Percentiles rank a stretch among this genome's conserved stretches.
phyloP scores from a whole-genome alignment of 2,797 vertebrate genomes.

The Trichosurus vulpecula region DNA sequence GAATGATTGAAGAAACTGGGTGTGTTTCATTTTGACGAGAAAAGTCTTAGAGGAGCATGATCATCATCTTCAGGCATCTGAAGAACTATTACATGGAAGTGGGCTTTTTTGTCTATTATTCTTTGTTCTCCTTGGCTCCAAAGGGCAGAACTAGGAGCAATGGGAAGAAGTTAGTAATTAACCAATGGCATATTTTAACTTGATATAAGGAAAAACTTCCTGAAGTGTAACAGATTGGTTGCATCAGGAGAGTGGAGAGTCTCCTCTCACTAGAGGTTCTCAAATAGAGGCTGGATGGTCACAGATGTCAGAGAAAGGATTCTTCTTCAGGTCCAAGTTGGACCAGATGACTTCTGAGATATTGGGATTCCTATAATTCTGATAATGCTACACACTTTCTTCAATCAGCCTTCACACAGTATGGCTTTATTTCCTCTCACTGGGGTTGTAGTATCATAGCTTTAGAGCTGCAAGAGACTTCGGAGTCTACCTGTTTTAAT shows the following conservation, averaged over 20 bases:
- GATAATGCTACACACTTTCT: background rate
- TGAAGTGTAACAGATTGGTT: background rate
- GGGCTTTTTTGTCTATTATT: background rate
- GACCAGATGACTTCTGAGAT: background rate
- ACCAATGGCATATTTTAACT: background rate
- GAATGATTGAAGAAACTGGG: background rate
- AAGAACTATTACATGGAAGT: background rate
- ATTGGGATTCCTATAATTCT: no score
- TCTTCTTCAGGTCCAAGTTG: background rate
- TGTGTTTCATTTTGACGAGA: background rate
- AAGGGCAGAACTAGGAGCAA: background rate
- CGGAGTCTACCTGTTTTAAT: background rate
- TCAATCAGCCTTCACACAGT: background rate
- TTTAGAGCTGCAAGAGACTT: background rate
- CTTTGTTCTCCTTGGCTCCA: background rate
- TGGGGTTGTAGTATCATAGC: background rate
- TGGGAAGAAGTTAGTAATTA: background rate
- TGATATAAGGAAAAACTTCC: background rate
- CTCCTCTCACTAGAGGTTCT: background rate
- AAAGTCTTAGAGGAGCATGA: background rate
- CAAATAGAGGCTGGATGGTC: background rate
- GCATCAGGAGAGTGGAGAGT: background rate
- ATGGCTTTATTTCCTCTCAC: background rate
- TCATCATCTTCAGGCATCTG: background rate
- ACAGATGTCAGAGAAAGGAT: background rate